phyloP scores from a whole-genome alignment of 2,113 vertebrate species.

The Bubo blakistoni region DNA sequence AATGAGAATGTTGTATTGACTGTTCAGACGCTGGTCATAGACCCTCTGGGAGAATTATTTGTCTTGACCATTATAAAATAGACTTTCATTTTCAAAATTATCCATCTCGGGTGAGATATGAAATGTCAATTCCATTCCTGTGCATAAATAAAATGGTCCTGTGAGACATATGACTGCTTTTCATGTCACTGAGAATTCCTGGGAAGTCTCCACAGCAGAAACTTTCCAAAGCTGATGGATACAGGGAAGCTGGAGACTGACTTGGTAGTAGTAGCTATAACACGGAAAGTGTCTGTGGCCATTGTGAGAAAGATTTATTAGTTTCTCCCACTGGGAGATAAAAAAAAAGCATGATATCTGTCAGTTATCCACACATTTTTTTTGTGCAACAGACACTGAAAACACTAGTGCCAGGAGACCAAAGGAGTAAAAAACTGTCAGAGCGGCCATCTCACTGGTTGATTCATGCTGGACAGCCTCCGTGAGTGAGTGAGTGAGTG shows the following conservation, averaged over 20 bases:
- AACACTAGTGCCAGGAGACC: neutral
- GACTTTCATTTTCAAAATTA: neutral
- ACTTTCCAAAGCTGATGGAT: neutral
- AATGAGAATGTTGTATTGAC: neutral
- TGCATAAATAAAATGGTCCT: neutral
- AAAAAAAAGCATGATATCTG: neutral
- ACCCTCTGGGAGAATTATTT: neutral
- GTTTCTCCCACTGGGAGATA: neutral
- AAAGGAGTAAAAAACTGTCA: neutral
- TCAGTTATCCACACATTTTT: neutral
- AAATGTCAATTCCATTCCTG: neutral
- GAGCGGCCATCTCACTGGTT: neutral
- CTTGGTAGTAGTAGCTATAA: neutral
- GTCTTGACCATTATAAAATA: neutral
- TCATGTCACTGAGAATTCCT: neutral
- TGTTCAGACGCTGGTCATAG: neutral
- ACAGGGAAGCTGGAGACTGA: neutral
- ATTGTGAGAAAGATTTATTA: neutral
- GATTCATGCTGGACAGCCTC: neutral
- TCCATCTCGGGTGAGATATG: neutral
- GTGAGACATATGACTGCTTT: neutral
- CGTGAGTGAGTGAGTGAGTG: too few species aligned
- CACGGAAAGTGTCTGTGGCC: neutral
- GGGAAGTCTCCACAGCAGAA: neutral
- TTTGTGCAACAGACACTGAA: neutral